Base-by-base conservation (phyloP, 2,797 vertebrate genomes). In the Callimico goeldii region DNA sequence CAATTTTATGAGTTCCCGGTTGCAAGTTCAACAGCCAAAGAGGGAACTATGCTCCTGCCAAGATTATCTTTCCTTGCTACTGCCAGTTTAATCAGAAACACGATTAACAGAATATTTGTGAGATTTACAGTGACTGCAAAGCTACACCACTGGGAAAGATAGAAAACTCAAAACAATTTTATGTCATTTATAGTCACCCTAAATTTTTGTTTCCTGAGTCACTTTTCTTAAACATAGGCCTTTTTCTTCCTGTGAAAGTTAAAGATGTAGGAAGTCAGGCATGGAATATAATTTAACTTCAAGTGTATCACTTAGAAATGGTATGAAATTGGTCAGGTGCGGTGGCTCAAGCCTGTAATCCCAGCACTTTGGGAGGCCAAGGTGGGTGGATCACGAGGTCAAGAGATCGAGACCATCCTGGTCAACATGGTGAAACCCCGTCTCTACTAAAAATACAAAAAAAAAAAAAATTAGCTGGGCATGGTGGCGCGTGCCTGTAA, bases 61-160 rank as follows among this genome's bases (percentile, higher is more conserved):
- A 72, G 6, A 48, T 1, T 95, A 4, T 46, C 57, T 93, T 93
- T 28, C 7, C 11, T 79, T 87, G 20, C 43, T 87, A 30, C 30
- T 84, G 33, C 12, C 88, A 93, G 36, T 93, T 95, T 91, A 36
- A 95, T 79, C 39, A 89, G 58, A 89, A 87, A 15, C 15, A 30
- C 39, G 46, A 91, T 91, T 79, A 79, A 55, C 20, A 75, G 8
- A 77, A 90, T 3, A 85, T 55, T 58, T 92, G 77, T 6, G 52
- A 4, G 15, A 76, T 15, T 85, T 80, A 70, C 8, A 52, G 13
- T 5, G 7, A 39, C 90, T 30, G 96, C 26, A 14, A 77, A 91
- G 50, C 36, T 55, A 73, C 41, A 8, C 9, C 22, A 80, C 41
- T 67, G 15, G 11, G 36, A 96, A 61, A 17, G 57, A 95, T 82